Base-by-base conservation (phyloP, 2,113 vertebrate genomes). In the Psophia crepitans region DNA sequence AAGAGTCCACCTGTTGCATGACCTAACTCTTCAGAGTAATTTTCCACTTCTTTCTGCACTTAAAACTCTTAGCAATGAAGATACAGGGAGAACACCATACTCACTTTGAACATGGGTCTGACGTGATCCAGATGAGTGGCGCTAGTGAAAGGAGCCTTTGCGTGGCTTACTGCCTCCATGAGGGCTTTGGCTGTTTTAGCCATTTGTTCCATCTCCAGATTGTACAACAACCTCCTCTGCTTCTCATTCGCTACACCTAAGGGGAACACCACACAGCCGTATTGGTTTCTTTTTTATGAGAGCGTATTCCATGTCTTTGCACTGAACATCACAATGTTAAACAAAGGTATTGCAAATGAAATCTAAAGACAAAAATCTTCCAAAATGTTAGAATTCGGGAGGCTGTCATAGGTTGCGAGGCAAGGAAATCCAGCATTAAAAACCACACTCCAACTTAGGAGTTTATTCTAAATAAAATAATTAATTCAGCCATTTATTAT, bases 131-230 rank as follows among this genome's bases (percentile, higher is more conserved):
- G 97, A 95, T 99, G 99, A 11, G 99, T 99, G 48, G 99, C 99
- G 1, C 99, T 99, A 61, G 99, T 99, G 96, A 99, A 99, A 2
- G 99, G 99, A 1, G 99, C 99, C 97, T 99, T 99, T 30, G 99
- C 99, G 1, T 99, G 99, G 97, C 99, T 99, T 60, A 99, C 99
- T 0, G 99, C 99, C 96, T 99, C 99, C 99, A 99, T 99, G 53
- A 99, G 98, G 27, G 99, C 99, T 94, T 99, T 99, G 33, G 99
- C 99, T 2, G 99, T 99, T 97, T 99, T 99, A 2, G 99, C 99
- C 99, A 99, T 99, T 93, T 99, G 99, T 58, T 99, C 99, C 99
- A 99, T 99, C 96, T 99, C 99, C 98, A 99, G 30, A 94, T 99
- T 99, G 94, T 99, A 99, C 37, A 99, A 97, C 64, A 99, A 97